Evolutionary conservation across 2,888 invertebrate species (phyloP).

Genomic region (Coelopa pilipes): DNA sequence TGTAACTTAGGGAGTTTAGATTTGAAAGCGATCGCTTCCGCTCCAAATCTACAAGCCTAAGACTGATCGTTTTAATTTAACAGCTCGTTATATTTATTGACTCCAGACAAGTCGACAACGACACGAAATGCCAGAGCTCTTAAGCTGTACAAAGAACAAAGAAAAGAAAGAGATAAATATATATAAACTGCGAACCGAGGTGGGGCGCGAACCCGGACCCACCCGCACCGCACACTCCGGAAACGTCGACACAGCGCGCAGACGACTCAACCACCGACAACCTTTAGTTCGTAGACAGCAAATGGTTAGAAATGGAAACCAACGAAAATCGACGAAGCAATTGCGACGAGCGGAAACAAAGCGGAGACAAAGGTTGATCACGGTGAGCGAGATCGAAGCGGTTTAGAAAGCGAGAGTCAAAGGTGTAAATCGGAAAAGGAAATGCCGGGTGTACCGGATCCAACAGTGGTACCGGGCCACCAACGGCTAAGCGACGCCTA

Average conservation of each 20-base stretch:
- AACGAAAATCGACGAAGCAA: neutral
- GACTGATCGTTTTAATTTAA: slow-evolving; percentile 41
- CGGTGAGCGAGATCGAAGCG: too few relatives aligned
- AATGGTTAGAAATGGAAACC: too few relatives aligned
- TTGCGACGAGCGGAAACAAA: neutral
- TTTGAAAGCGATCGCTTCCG: slow-evolving; percentile 42
- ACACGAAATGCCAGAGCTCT: slow-evolving; percentile 41
- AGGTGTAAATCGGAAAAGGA: too few relatives aligned
- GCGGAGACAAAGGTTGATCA: too few relatives aligned
- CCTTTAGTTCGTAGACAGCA: too few relatives aligned
- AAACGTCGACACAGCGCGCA: neutral
- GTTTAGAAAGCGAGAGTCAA: too few relatives aligned
- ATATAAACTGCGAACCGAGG: neutral
- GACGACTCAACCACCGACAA: slow-evolving; percentile 5
- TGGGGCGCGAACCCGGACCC: slow-evolving; percentile 6
- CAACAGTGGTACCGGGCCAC: too few relatives aligned
- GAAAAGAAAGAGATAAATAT: neutral
- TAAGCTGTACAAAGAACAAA: slow-evolving; percentile 40
- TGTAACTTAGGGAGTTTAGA: slow-evolving; percentile 50
- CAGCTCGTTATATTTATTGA: slow-evolving; percentile 39
- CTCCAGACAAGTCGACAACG: slow-evolving; percentile 39
- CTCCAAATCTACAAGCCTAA: slow-evolving; percentile 47
- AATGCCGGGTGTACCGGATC: too few relatives aligned
- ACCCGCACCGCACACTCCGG: too few relatives aligned
- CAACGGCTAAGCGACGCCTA: too few relatives aligned